Conservation (phyloP, 2,888 invertebrate species). For the Sarcophaga carnaria region DNA sequence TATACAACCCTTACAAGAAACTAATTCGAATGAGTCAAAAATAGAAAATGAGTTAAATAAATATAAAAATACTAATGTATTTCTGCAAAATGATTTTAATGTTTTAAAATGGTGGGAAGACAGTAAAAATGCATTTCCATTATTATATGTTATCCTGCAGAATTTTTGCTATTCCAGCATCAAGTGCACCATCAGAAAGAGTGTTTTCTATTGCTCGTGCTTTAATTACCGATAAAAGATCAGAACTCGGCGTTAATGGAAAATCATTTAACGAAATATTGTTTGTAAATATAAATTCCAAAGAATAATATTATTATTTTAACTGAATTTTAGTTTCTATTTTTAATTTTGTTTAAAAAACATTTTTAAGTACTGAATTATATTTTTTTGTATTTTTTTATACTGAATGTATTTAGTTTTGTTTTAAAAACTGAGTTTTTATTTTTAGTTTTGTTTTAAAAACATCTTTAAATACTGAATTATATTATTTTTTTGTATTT, state of each 20-base stretch:
- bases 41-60: slow-evolving; percentile 47
- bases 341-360: too few relatives aligned
- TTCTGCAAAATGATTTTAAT: slow-evolving; percentile 49
- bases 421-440: too few relatives aligned
- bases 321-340: too few relatives aligned
- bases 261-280: slow-evolving; percentile 43
- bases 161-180: slow-evolving; percentile 48
- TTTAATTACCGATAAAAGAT: slow-evolving; percentile 49
- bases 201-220: slow-evolving; percentile 22
- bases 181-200: slow-evolving; percentile 48
- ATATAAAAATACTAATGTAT: slow-evolving; percentile 43
- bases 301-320: too few relatives aligned
- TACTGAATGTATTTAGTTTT: too few relatives aligned
- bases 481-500: too few relatives aligned
- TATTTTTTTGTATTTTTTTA: too few relatives aligned
- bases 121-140: slow-evolving; percentile 31
- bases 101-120: slow-evolving; percentile 52
- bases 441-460: too few relatives aligned
- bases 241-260: slow-evolving; percentile 17
- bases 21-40: slow-evolving; percentile 26
- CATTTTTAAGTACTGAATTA: too few relatives aligned
- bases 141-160: slow-evolving; percentile 39
- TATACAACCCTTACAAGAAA: slow-evolving; percentile 36
- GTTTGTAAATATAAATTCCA: slow-evolving; percentile 8
- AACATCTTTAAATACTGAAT: too few relatives aligned